Evolutionary conservation across 2,888 invertebrate genomes (phyloP), one percentile per base, ranked within the genome.

Genomic region (Xanthorhoe designata): DNA sequence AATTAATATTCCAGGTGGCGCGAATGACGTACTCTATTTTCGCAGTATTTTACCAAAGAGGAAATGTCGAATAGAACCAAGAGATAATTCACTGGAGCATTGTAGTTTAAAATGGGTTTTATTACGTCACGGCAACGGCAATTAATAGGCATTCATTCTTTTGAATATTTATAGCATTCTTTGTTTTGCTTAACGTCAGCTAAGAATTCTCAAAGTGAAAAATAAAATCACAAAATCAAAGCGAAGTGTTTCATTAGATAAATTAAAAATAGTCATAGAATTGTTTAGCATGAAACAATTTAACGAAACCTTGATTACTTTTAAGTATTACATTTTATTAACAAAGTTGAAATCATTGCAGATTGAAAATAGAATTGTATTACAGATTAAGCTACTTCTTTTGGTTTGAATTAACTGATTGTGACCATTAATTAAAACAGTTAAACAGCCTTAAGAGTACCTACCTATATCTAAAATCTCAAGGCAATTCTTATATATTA

Each of bases 1-100:
- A 24, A 24, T 24, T 24, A 38, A 64, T 70, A 68, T 61, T 83
- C 78, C 81, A 92, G 92, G 91, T 91, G 35, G 88, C 89, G 51
- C 85, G 89, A 75, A 88, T 85, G 86, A 92, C 91, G 35, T 91
- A 92, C 75, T 92, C 91, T 1, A 78, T 92, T 18, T 90, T 91
- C 69, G 92, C 91, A n/a, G 92, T 91, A 56, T 90, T 92, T 76
- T 92, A 92, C 67, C 85, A 90, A 69, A 81, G 87, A 71, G 83
- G 87, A 19, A 64, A 64, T 50, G 29, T 52, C 17, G 80, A 74
- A 63, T 82, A 72, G 78, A 70, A 32, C 55, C 38, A 53, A 29
- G 29, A 7, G 42, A 35, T 49, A 15, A 50, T 62, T 35, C 17
- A 57, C 18, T 15, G 6, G 6, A 29, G 17, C 38, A 32, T 29